Evolutionary conservation across 2,113 vertebrate species (phyloP).

Genomic region (Dipodomys merriami): DNA sequence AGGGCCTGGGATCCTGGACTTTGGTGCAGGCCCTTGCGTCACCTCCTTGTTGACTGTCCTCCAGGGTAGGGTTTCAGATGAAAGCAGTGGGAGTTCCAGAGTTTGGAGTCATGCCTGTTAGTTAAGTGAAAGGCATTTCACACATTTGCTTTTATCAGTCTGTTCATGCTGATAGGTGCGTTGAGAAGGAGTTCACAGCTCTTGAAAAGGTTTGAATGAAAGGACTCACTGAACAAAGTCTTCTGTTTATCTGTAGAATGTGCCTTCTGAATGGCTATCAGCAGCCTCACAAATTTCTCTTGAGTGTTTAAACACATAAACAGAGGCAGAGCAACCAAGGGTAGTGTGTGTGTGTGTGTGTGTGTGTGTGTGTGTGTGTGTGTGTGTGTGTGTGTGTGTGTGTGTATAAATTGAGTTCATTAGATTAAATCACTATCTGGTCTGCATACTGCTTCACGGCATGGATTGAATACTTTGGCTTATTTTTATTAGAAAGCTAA

Average conservation of each 20-base stretch:
- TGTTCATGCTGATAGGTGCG: slow-evolving; percentile 83
- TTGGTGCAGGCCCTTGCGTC: slow-evolving; percentile 73
- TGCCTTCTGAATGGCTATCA: slow-evolving; percentile 30
- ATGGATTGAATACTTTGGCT: slow-evolving; percentile 3
- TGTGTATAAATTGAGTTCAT: neutral
- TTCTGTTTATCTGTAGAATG: slow-evolving; percentile 71
- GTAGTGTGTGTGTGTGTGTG: neutral
- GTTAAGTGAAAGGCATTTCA: slow-evolving; percentile 80
- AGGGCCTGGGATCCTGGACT: slow-evolving; percentile 71
- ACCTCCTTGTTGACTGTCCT: slow-evolving; percentile 73
- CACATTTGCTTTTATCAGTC: slow-evolving; percentile 84
- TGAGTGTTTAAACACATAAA: slow-evolving; percentile 25
- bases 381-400: too few relatives aligned
- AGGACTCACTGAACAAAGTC: slow-evolving; percentile 78
- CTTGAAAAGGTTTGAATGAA: slow-evolving; percentile 79
- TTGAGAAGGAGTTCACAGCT: slow-evolving; percentile 81
- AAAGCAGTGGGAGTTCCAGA: slow-evolving; percentile 72
- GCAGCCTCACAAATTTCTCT: slow-evolving; percentile 32
- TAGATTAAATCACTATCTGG: slow-evolving; percentile 43
- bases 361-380: neutral
- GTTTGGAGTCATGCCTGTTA: slow-evolving; percentile 79
- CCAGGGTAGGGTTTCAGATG: slow-evolving; percentile 74
- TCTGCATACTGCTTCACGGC: neutral
- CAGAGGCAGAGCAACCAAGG: neutral
- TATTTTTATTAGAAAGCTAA: slow-evolving; percentile 35